Percentiles rank a stretch among this genome's conserved stretches.
phyloP scores from a whole-genome alignment of 2,113 vertebrate species.

The Stigmatopora argus region DNA sequence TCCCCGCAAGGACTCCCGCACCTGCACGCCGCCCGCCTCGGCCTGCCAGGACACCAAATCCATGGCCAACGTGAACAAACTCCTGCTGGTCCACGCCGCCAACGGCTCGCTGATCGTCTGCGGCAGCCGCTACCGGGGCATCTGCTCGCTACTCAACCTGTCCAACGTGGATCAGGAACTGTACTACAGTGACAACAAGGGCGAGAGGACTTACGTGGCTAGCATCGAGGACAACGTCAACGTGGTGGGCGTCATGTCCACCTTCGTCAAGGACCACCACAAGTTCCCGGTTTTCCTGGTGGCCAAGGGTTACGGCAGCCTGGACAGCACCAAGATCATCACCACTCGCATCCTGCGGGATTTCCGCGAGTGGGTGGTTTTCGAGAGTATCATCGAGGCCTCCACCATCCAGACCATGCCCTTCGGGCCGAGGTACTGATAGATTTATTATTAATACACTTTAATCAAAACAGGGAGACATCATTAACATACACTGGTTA shows the following conservation, averaged over 20 bases:
- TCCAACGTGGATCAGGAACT: constrained; percentile 72
- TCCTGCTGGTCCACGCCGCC: constrained; percentile 76
- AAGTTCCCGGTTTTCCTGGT: constrained; percentile 76
- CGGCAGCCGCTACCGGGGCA: constrained; percentile 88
- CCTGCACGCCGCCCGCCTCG: constrained; percentile 82
- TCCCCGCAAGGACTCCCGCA: constrained; percentile 77
- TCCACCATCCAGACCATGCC: constrained; percentile 75
- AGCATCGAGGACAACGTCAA: constrained; percentile 82
- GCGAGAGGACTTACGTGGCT: constrained; percentile 87
- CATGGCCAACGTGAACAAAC: constrained; percentile 85
- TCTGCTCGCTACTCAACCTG: constrained; percentile 83
- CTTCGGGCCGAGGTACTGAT: constrained; percentile 70
- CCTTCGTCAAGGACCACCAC: not conserved
- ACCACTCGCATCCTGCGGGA: constrained; percentile 85
- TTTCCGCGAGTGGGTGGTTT: constrained; percentile 76
- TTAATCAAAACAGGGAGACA: no score
- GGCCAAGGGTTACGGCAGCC: constrained; percentile 85
- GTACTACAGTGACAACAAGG: constrained; percentile 83
- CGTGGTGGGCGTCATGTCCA: constrained; percentile 86
- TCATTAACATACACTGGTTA: no score
- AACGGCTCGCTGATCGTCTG: constrained; percentile 79
- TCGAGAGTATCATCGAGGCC: constrained; percentile 86
- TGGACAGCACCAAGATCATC: constrained; percentile 87
- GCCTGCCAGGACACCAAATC: constrained; percentile 72
- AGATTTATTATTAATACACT: no score